These are phyloP conservation scores for Clitarchus hookeri DNA, from an alignment of 2,888 invertebrate genomes.

Conservation along the genomic window DNA sequence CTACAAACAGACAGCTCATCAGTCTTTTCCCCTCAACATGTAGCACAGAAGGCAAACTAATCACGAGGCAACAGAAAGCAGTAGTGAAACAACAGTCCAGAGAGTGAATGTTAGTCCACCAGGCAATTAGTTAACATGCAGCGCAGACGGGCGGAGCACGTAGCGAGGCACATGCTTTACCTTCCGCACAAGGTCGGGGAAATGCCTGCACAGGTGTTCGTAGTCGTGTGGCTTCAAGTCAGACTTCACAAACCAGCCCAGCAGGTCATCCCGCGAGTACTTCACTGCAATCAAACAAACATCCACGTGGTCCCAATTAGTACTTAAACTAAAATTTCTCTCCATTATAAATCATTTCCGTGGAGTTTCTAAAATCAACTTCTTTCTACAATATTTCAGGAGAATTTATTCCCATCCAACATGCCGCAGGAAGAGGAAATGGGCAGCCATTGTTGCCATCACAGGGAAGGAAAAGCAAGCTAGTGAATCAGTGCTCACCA, in stretches of 20 bases:
- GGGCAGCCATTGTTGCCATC: too few species aligned
- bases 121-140: neutral
- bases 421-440: too few species aligned
- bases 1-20: too few species aligned
- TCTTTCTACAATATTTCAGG: too few species aligned
- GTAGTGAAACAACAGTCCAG: neutral
- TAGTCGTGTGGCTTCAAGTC: constrained; percentile 3
- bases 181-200: constrained; percentile 19
- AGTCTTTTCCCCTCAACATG: too few species aligned
- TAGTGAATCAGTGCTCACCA: too few species aligned
- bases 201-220: neutral
- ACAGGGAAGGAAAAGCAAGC: too few species aligned
- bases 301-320: neutral
- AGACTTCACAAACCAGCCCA: neutral
- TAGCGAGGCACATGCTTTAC: neutral
- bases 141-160: neutral
- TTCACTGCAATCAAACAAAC: neutral
- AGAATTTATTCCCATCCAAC: too few species aligned
- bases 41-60: too few species aligned
- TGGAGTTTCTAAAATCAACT: too few species aligned
- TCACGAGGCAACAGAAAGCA: neutral
- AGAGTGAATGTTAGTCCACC: neutral
- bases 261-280: constrained; percentile 1
- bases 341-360: too few species aligned
- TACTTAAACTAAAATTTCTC: too few species aligned